phyloP scores from a whole-genome alignment of 2,888 invertebrate genomes.

The Phalera bucephala region DNA sequence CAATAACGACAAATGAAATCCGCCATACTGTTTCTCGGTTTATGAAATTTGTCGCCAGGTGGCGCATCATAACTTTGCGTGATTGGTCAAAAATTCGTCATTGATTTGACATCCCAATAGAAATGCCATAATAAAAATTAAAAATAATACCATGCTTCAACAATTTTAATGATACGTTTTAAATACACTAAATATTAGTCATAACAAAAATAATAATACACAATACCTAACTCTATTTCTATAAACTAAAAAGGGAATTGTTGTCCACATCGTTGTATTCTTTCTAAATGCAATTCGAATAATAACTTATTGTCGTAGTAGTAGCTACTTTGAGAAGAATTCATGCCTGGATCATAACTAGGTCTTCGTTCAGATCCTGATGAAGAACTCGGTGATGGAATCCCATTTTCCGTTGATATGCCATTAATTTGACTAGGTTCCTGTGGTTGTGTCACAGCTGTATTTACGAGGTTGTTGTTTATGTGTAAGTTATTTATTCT shows the following conservation, averaged over 20 bases:
- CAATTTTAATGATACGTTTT: slow-evolving; percentile 40
- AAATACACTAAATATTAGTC: slow-evolving; percentile 44
- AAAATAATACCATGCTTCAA: slow-evolving; percentile 29
- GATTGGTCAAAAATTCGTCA: slow-evolving; percentile 45
- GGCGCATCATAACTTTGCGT: slow-evolving; percentile 48
- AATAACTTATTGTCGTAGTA: slow-evolving; percentile 94
- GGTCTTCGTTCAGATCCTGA: slow-evolving; percentile 64
- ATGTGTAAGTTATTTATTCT: slow-evolving; percentile 95
- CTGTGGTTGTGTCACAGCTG: slow-evolving; percentile 45
- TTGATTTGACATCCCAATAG: slow-evolving; percentile 18
- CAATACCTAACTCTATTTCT: slow-evolving; percentile 44
- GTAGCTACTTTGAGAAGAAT: slow-evolving; percentile 90
- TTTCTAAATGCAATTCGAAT: slow-evolving; percentile 92
- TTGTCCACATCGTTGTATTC: slow-evolving; percentile 86
- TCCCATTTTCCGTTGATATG: slow-evolving; percentile 53
- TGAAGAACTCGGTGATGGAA: slow-evolving; percentile 56
- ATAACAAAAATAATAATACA: slow-evolving; percentile 51
- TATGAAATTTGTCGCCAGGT: slow-evolving; percentile 52
- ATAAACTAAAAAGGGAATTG: slow-evolving; percentile 68
- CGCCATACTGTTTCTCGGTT: slow-evolving; percentile 68
- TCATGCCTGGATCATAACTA: slow-evolving; percentile 90
- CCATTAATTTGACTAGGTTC: slow-evolving; percentile 60
- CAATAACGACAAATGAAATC: slow-evolving; percentile 65
- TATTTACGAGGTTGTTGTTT: slow-evolving; percentile 79
- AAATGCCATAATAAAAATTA: slow-evolving; percentile 26